These are phyloP conservation scores for Pomatostomus ruficeps DNA, from an alignment of 2,113 vertebrate genomes.

Conservation along the genomic window DNA sequence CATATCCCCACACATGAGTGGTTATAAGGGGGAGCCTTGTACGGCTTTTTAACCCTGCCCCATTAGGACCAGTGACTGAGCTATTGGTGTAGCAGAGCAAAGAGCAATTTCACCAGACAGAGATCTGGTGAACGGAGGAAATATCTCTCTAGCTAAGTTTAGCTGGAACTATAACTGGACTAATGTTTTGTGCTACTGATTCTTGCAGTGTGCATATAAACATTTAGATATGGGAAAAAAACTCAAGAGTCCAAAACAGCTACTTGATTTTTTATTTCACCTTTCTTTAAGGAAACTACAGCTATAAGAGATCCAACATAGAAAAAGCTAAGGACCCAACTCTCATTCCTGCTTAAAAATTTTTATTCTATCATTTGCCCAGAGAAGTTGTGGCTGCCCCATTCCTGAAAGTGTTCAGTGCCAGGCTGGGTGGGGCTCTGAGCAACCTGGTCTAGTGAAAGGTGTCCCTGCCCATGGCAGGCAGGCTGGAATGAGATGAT, in stretches of 20 bases:
- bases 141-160: neutral
- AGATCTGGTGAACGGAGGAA: neutral
- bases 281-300: neutral
- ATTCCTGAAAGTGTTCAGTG: neutral
- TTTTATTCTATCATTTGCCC: neutral
- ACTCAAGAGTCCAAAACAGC: neutral
- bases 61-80: neutral
- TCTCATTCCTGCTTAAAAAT: neutral
- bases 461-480: neutral
- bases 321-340: neutral
- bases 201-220: neutral
- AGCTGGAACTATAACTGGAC: neutral
- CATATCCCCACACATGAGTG: neutral
- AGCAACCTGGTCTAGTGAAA: neutral
- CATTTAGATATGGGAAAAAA: neutral
- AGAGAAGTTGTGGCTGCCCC: neutral
- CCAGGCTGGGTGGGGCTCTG: neutral
- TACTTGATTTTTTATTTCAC: neutral
- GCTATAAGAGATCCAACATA: neutral
- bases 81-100: neutral
- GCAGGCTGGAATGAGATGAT: neutral
- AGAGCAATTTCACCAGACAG: neutral
- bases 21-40: constrained; percentile 25
- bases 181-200: neutral
- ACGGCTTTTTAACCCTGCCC: constrained; percentile 20